These are phyloP conservation scores for Poeciliopsis infans DNA, from an alignment of 2,797 vertebrate genomes.

Conservation along the genomic window DNA sequence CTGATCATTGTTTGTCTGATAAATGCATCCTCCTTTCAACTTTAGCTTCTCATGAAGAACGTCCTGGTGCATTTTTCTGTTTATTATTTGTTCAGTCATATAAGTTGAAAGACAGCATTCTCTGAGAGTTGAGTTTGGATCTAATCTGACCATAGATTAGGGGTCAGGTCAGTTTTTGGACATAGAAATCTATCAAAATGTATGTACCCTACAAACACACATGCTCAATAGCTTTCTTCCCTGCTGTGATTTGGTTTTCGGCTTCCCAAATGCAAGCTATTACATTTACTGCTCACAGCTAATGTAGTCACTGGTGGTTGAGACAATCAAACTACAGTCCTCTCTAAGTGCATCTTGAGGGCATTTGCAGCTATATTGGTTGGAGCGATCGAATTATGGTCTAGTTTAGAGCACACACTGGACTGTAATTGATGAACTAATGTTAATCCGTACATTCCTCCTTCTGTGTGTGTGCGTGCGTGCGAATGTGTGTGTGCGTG, in stretches of 20 bases:
- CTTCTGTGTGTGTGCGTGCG: constrained; percentile 6
- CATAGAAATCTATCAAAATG: not conserved
- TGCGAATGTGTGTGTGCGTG: not conserved
- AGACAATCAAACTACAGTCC: constrained; percentile 23
- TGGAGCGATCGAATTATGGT: constrained; percentile 44
- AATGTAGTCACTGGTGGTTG: constrained; percentile 12
- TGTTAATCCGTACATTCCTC: constrained; percentile 22
- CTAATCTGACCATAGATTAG: not conserved
- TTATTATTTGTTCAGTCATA: no score
- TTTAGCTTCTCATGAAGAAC: not conserved
- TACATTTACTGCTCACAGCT: constrained; percentile 16
- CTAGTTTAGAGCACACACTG: constrained; percentile 27
- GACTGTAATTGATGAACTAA: constrained; percentile 43
- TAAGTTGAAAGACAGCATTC: not conserved
- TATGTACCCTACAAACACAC: not conserved
- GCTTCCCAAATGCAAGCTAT: constrained; percentile 1
- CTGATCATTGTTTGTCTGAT: not conserved
- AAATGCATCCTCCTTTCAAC: not conserved
- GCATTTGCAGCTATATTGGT: constrained; percentile 33
- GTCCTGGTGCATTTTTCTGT: not conserved
- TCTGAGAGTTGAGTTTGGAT: not conserved
- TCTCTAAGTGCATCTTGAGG: constrained; percentile 35
- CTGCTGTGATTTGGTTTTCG: not conserved
- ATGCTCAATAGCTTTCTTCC: not conserved
- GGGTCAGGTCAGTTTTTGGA: not conserved